A percentile compares a stretch with the other conserved stretches of the same genome.
These are phyloP conservation scores for Drosophila quadrilineata DNA, from an alignment of 1,140 invertebrate species.

Conservation along the genomic window DNA sequence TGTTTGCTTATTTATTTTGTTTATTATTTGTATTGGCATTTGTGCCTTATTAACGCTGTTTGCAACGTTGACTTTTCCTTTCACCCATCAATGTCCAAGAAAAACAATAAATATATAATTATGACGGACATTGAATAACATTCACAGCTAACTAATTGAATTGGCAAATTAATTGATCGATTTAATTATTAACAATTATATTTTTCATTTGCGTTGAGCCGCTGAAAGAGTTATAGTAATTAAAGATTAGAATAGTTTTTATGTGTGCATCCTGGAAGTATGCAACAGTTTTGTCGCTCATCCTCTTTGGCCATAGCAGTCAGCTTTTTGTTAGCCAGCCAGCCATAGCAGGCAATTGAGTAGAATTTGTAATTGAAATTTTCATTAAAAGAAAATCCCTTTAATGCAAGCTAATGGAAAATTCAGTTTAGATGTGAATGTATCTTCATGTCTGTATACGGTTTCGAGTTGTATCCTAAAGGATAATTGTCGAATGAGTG, in stretches of 20 bases:
- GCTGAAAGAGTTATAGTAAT: not conserved
- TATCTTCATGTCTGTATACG: not conserved
- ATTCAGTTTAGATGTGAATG: not conserved
- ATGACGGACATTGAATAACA: not conserved
- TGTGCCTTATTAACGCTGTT: slow-evolving; percentile 56
- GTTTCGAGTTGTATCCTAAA: slow-evolving; percentile 6
- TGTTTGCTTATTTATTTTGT: not conserved
- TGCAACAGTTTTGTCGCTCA: too few species aligned
- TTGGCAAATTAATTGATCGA: slow-evolving; percentile 4
- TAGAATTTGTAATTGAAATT: too few species aligned
- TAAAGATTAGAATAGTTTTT: too few species aligned
- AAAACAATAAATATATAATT: not conserved
- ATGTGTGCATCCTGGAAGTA: too few species aligned
- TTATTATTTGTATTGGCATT: slow-evolving; percentile 33
- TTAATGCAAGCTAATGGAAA: too few species aligned
- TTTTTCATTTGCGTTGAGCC: not conserved
- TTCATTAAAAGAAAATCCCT: too few species aligned
- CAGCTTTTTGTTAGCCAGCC: too few species aligned
- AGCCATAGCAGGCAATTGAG: too few species aligned
- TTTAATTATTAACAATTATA: not conserved
- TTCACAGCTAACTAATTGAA: not conserved
- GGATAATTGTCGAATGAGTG: not conserved
- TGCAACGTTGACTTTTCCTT: slow-evolving; percentile 36
- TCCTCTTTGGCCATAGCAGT: too few species aligned
- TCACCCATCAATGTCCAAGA: slow-evolving; percentile 23